phyloP scores from a whole-genome alignment of 2,797 vertebrate genomes.

The Saxicola maurus region DNA sequence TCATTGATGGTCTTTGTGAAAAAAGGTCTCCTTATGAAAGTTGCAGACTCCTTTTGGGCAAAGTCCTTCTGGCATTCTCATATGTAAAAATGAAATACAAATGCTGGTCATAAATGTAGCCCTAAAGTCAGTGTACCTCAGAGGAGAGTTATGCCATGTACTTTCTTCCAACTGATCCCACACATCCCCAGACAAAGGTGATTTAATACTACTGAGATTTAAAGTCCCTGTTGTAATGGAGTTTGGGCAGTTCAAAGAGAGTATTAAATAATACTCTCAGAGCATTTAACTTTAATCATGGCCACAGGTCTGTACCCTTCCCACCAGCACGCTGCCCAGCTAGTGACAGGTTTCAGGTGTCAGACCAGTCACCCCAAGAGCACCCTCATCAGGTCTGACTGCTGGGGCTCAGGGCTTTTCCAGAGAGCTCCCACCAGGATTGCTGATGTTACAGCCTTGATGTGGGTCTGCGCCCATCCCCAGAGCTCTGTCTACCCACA shows the following conservation, averaged over 20 bases:
- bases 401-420: neutral
- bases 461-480: accelerated
- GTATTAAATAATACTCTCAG: neutral
- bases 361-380: accelerated
- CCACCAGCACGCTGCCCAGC: neutral
- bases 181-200: accelerated
- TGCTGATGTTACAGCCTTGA: neutral
- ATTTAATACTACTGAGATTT: neutral
- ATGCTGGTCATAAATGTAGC: neutral
- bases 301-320: neutral
- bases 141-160: neutral
- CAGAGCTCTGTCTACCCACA: neutral
- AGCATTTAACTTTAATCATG: neutral
- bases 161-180: neutral
- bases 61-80: neutral
- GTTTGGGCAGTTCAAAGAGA: neutral
- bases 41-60: neutral
- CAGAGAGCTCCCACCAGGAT: accelerated
- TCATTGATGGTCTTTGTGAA: neutral
- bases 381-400: neutral
- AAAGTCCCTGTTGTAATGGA: neutral
- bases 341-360: neutral
- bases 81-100: neutral
- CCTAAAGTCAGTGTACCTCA: neutral
- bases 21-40: neutral